These are phyloP conservation scores for Centrocercus urophasianus DNA, from an alignment of 2,113 vertebrate genomes.

Conservation along the genomic window DNA sequence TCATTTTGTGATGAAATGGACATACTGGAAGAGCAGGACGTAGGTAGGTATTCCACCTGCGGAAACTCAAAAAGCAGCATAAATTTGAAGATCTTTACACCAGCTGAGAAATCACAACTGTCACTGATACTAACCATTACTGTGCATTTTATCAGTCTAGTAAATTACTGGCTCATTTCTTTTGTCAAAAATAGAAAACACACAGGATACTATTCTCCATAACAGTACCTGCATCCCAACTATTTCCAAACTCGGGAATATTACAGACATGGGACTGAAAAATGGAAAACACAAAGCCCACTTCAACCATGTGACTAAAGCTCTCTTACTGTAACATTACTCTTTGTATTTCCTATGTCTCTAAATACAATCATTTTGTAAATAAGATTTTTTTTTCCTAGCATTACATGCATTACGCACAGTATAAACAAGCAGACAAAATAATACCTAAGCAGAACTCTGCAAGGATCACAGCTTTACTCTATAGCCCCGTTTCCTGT, in stretches of 20 bases:
- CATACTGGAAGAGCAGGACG: background rate
- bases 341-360: background rate
- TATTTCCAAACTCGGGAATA: background rate
- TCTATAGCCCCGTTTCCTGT: background rate
- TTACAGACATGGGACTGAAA: background rate
- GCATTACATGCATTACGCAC: background rate
- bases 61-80: background rate
- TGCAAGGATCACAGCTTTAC: background rate
- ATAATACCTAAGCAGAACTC: background rate
- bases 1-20: background rate
- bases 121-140: background rate
- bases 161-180: background rate
- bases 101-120: background rate
- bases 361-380: background rate
- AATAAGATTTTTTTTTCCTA: background rate
- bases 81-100: background rate
- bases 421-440: background rate
- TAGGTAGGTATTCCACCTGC: background rate
- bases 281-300: background rate
- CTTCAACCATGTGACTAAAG: background rate
- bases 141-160: background rate
- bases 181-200: background rate
- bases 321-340: background rate
- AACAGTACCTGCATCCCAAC: background rate
- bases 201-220: background rate